phyloP scores from a whole-genome alignment of 1,140 invertebrate genomes.

The Reticulitermes speratus region DNA sequence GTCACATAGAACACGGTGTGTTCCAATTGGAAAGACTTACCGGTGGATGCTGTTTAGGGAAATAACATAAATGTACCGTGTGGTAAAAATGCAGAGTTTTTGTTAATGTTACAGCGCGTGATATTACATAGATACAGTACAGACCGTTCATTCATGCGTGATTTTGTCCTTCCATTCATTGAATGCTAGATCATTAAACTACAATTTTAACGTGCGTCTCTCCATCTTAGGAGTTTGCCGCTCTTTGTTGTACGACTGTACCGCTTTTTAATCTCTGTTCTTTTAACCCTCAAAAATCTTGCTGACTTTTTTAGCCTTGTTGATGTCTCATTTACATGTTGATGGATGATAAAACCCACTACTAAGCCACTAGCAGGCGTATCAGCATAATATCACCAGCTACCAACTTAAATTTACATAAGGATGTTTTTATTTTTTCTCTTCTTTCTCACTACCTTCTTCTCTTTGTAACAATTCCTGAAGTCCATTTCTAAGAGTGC shows the following conservation, averaged over 20 bases:
- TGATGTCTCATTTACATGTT: slow-evolving; percentile 16
- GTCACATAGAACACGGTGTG: no score
- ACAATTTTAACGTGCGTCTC: not conserved
- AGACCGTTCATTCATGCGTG: not conserved
- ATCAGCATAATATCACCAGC: not conserved
- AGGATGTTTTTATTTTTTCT: not conserved
- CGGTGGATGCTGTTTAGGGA: no score
- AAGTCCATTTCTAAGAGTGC: not conserved
- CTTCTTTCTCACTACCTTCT: no score
- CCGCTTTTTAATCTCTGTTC: not conserved
- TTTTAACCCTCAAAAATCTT: slow-evolving; percentile 17
- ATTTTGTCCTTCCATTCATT: not conserved
- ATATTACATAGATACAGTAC: no score
- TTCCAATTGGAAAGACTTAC: no score
- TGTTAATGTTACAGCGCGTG: no score
- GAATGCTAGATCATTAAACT: not conserved
- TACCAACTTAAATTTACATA: slow-evolving; percentile 14
- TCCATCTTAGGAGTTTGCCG: not conserved
- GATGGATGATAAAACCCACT: slow-evolving; percentile 18
- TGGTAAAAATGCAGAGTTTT: no score
- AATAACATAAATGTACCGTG: no score
- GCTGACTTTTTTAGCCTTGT: slow-evolving; percentile 18
- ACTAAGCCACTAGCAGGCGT: slow-evolving; percentile 2
- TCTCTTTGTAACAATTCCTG: not conserved
- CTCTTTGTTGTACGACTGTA: not conserved